These are phyloP conservation scores for Gryllus bimaculatus DNA, from an alignment of 1,140 invertebrate genomes.

Conservation along the genomic window DNA sequence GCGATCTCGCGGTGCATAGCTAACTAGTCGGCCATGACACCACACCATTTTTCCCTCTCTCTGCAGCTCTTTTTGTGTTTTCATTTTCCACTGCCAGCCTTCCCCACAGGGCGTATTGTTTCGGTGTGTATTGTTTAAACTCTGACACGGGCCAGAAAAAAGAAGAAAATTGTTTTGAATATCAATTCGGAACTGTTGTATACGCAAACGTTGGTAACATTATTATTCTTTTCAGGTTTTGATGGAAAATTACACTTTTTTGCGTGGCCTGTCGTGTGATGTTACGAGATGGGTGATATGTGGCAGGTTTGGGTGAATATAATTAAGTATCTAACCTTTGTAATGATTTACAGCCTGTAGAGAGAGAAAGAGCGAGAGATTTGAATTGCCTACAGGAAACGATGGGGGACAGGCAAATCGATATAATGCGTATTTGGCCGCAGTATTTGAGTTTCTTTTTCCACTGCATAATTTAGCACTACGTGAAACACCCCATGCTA, in stretches of 20 bases:
- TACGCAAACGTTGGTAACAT: constrained; percentile 1
- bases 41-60: not conserved
- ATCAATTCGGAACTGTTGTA: constrained; percentile 4
- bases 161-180: constrained; percentile 2
- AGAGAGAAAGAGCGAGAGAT: not conserved
- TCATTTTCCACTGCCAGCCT: not conserved
- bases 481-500: not conserved
- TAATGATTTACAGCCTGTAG: not conserved
- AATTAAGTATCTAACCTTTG: constrained; percentile 5
- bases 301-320: constrained; percentile 3
- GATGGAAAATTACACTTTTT: constrained; percentile 5
- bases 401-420: not conserved
- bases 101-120: not conserved
- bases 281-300: not conserved
- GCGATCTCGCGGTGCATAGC: not conserved
- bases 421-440: not conserved
- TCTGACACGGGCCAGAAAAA: not conserved
- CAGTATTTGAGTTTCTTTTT: constrained; percentile 1
- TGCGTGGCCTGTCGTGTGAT: not conserved
- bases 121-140: not conserved
- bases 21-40: not conserved
- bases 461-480: not conserved
- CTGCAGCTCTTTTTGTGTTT: not conserved
- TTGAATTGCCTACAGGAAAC: not conserved
- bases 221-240: constrained; percentile 6